phyloP scores from a whole-genome alignment of 2,888 invertebrate species.

The Julus scandinavius region DNA sequence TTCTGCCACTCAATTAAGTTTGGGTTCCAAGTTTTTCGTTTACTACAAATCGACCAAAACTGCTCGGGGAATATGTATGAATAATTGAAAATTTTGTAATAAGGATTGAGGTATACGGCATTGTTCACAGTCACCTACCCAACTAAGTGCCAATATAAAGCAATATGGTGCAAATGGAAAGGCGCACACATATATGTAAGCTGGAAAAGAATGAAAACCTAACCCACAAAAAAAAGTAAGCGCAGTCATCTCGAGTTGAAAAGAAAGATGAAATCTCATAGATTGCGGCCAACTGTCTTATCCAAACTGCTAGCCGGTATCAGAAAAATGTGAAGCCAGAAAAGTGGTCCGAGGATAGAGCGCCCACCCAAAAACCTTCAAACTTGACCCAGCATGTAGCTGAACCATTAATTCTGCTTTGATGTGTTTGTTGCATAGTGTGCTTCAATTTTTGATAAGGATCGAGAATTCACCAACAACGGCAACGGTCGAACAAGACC shows the following conservation, averaged over 20 bases:
- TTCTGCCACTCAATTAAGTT: constrained; percentile 50
- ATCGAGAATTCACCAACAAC: constrained; percentile 44
- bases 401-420: constrained; percentile 45
- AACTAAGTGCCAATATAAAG: not conserved
- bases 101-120: constrained; percentile 41
- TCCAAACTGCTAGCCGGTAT: constrained; percentile 14
- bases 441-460: constrained; percentile 52
- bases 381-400: constrained; percentile 40
- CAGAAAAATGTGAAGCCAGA: constrained; percentile 42
- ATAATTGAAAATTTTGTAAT: constrained; percentile 53
- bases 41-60: constrained; percentile 51
- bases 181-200: not conserved
- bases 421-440: constrained; percentile 52
- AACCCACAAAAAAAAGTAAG: not conserved
- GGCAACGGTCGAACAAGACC: constrained; percentile 50
- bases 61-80: constrained; percentile 53
- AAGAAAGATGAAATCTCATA: constrained; percentile 38
- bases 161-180: not conserved
- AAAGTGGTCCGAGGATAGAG: constrained; percentile 36
- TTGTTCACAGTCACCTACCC: constrained; percentile 1
- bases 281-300: constrained; percentile 38
- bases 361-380: constrained; percentile 40
- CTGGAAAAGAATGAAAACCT: not conserved
- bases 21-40: constrained; percentile 50
- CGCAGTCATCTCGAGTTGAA: constrained; percentile 10